Conservation (phyloP, 1,140 invertebrate genomes). For the Drosophila nigromelanica region DNA sequence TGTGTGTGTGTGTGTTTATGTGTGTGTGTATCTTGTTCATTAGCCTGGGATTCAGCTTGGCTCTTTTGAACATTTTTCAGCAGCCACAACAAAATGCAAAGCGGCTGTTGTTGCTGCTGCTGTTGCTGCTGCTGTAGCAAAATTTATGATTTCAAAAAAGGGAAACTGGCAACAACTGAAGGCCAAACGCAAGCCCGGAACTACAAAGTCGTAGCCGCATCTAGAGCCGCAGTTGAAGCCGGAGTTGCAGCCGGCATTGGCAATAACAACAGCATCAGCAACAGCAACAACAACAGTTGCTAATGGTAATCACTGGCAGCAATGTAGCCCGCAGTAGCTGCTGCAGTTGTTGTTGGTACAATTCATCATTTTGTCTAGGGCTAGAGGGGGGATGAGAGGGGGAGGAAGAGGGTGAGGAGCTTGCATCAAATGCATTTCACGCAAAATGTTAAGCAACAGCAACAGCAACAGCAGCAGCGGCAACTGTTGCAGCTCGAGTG, state of each 20-base stretch:
- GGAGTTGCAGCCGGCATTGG: not conserved
- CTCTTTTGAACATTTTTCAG: conserved; percentile 49
- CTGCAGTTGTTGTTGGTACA: conserved; percentile 6
- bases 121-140: conserved; percentile 18
- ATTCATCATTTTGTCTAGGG: conserved; percentile 20
- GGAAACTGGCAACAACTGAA: conserved; percentile 21
- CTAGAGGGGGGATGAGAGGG: not conserved
- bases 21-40: conserved; percentile 51
- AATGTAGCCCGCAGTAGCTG: conserved; percentile 14
- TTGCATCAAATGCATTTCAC: conserved; percentile 31
- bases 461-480: conserved; percentile 6
- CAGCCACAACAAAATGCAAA: conserved; percentile 50
- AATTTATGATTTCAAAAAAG: conserved; percentile 39
- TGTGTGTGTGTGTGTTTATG: conserved; percentile 15
- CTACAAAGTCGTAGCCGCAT: not conserved
- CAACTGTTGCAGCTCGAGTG: conserved; percentile 32
- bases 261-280: not conserved
- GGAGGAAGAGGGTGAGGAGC: not conserved
- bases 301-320: conserved; percentile 38
- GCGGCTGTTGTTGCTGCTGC: conserved; percentile 31
- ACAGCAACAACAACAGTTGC: conserved; percentile 11
- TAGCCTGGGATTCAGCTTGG: conserved; percentile 44
- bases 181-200: conserved; percentile 16
- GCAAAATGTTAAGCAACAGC: conserved; percentile 15
- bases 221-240: conserved; percentile 4